A percentile compares a stretch with the other conserved stretches of the same genome.
Evolutionary conservation across 2,797 vertebrate species (phyloP).

Genomic region (Cottoperca gobio): DNA sequence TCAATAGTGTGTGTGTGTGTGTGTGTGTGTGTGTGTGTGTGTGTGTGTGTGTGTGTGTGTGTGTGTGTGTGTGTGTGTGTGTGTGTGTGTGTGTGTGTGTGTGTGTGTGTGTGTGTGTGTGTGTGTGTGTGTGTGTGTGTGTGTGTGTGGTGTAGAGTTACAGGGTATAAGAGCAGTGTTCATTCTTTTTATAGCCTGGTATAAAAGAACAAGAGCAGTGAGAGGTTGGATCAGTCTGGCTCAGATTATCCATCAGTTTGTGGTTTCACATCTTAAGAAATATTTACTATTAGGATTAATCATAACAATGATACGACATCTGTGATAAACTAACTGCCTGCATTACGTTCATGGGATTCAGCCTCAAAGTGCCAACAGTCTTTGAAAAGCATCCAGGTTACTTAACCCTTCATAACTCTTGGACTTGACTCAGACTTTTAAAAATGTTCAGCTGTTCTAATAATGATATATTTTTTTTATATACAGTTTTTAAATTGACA

Average conservation of each 20-base stretch:
- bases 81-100: too few species aligned
- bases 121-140: slow-evolving; percentile 33
- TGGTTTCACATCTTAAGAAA: slow-evolving; percentile 17
- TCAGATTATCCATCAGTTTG: background rate
- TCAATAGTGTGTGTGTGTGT: too few species aligned
- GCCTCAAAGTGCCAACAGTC: background rate
- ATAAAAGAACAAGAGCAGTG: slow-evolving; percentile 63
- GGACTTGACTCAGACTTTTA: fast-evolving
- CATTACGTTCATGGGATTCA: background rate
- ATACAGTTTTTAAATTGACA: too few species aligned
- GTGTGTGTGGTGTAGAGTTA: slow-evolving; percentile 60
- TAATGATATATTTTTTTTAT: too few species aligned
- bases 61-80: slow-evolving; percentile 11
- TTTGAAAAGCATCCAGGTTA: too few species aligned
- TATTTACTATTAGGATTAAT: background rate
- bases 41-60: background rate
- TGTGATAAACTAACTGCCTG: background rate
- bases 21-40: too few species aligned
- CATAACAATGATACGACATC: background rate
- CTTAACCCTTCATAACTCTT: background rate
- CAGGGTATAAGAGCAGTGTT: slow-evolving; percentile 51
- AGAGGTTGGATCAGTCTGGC: slow-evolving; percentile 31
- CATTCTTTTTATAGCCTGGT: slow-evolving; percentile 72
- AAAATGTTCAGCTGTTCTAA: background rate
- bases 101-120: slow-evolving; percentile 30